Base-by-base conservation (phyloP, 2,888 invertebrate genomes). In the Didymodactylos carnosus region DNA sequence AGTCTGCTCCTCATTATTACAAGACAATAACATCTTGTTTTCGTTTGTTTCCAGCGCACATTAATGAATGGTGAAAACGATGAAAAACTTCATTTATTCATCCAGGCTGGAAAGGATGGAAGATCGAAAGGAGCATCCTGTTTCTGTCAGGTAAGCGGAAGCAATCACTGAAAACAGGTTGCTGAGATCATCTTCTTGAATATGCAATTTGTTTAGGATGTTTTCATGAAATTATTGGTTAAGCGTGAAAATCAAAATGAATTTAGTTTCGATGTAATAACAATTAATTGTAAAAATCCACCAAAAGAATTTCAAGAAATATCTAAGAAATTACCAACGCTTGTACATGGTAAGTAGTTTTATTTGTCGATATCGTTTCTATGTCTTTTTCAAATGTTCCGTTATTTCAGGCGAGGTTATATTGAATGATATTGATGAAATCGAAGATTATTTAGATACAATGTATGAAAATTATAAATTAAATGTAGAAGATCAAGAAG, bases 101-200 rank as follows among this genome's bases (percentile, higher is more conserved):
- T 62, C 11, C 29, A 62, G 76, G 84, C 86, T 0, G 86, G 86
- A 0, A 82, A 82, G 75, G 85, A 86, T 76, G 85, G 85, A 4
- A 80, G 82, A 74, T 80, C 83, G 13, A 83, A 84, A 76, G 85
- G 85, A 4, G 86, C 85, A 0, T 86, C 86, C 78, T 85, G 86
- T 0, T 82, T 85, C 76, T 85, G 86, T 76, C 86, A 86, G 76
- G n/a, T n/a, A n/a, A n/a, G n/a, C n/a, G n/a, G n/a, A n/a, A n/a
- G n/a, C n/a, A n/a, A n/a, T n/a, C n/a, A n/a, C n/a, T n/a, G n/a
- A n/a, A n/a, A n/a, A n/a, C n/a, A n/a, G n/a, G n/a, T n/a, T n/a
- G n/a, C n/a, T n/a, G n/a, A n/a, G n/a, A n/a, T n/a, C n/a, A n/a
- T n/a, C n/a, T n/a, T n/a, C n/a, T n/a, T n/a, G n/a, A n/a, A n/a